Base-by-base conservation (phyloP, 2,113 vertebrate genomes). In the Lasiurus borealis region DNA sequence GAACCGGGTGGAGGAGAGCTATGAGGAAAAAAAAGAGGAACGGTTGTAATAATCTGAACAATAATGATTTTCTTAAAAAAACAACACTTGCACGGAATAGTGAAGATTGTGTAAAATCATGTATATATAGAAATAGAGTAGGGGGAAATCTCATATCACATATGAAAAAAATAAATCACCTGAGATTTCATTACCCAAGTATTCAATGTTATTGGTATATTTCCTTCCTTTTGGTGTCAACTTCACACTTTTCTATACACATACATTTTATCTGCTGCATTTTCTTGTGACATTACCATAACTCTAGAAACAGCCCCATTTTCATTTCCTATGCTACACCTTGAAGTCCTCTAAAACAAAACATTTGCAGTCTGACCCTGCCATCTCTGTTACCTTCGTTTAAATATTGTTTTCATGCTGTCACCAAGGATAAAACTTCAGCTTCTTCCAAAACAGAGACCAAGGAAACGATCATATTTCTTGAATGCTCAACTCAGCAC, bases 371-470 rank as follows among this genome's bases (percentile, higher is more conserved):
- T 23, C 31, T 92, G 68, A n/a, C 71, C 62, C 73, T 93, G 54
- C 82, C 44, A 21, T 80, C 76, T 96, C 94, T 88, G 85, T 96
- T 90, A 96, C 59, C 91, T 69, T 93, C 57, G 48, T 93, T 95
- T 64, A 84, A 77, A 90, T 96, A 88, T 81, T 94, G 76, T 94
- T 96, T 91, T 73, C 88, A 91, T 96, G 95, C 75, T 90, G 95
- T 98, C 93, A 73, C 95, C 72, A 96, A 95, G 96, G 96, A 78
- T 77, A 95, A 97, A 97, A 82, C 91, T 95, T 94, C 68, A 78
- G 54, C 88, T 97, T 97, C 96, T 97, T 97, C 89, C 96, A 97
- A 98, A 98, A 98, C 75, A 98, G 96, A 98, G 95, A 94, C 88
- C 78, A 85, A 95, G 93, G 77, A 98, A 97, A 97, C 31, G 48